Percentiles rank a stretch among this genome's conserved stretches.
Conservation (phyloP, 2,888 invertebrate species). For the Drosophila pseudotalamancana region DNA sequence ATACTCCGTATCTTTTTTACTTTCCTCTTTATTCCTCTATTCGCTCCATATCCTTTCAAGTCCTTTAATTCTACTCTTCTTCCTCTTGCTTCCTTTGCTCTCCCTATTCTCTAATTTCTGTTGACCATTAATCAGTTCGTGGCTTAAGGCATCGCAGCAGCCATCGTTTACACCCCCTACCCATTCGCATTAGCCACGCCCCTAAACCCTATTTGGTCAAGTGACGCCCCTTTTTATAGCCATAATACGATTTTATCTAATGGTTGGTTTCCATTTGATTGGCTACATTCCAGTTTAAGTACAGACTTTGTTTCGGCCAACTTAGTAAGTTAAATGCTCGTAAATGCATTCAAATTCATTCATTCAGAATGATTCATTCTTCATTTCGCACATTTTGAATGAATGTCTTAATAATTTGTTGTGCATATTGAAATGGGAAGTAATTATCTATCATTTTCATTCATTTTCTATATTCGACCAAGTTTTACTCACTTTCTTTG, state of each 20-base stretch:
- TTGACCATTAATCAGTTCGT: conserved; percentile 42
- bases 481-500: background rate
- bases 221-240: conserved; percentile 24
- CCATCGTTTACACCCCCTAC: conserved; percentile 1
- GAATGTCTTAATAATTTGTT: background rate
- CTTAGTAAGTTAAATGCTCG: no score
- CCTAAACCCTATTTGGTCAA: conserved; percentile 16
- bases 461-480: background rate
- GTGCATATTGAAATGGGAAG: background rate
- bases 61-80: background rate
- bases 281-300: background rate
- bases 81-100: background rate
- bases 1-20: background rate
- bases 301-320: background rate
- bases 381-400: background rate
- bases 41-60: background rate
- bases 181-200: conserved; percentile 3
- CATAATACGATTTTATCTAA: conserved; percentile 19
- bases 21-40: background rate
- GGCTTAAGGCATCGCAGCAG: conserved; percentile 4
- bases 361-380: background rate
- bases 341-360: background rate
- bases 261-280: conserved; percentile 30
- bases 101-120: background rate
- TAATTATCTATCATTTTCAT: background rate